Base-by-base conservation (phyloP, 2,113 vertebrate genomes). In the Catharus fuscescens region DNA sequence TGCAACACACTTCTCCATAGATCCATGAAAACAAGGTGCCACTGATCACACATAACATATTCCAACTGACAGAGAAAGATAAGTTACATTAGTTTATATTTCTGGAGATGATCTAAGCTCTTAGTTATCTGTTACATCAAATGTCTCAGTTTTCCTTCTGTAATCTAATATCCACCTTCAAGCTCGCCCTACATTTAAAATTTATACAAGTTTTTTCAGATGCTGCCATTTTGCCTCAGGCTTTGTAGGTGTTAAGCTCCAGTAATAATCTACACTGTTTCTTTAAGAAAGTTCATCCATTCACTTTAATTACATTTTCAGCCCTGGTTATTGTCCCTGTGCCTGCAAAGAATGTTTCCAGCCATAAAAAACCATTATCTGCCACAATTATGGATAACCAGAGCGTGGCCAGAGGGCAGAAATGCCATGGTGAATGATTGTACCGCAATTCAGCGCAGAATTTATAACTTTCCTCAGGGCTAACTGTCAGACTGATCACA, bases 311-410 rank as follows among this genome's bases (percentile, higher is more conserved):
- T 97, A 97, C 96, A 96, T 97, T 97, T 97, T 95, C 95, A 96
- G 85, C 93, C 96, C 96, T 95, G 93, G 95, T 95, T 97, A 97
- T 97, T 97, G 97, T 97, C 96, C 94, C 88, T 95, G 86, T 95
- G 95, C 96, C 95, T 97, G 94, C 95, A 96, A 97, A 97, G 97
- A 97, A 97, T 97, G 96, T 97, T 97, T 97, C 97, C 95, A 97
- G 97, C 96, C 97, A 97, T 97, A 97, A 97, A 97, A 97, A 93
- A 96, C 94, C 95, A 97, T 97, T 96, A 97, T 97, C 97, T 97
- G 96, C 97, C 96, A 97, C 96, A 97, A 97, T 97, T 97, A 97
- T 97, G 96, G 97, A 97, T 97, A 97, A 97, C 97, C 97, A 97
- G 92, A 97, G 96, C 32, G 21, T 96, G 91, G 96, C 97, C 90